Evolutionary conservation across 2,888 invertebrate genomes (phyloP), one percentile per base, ranked within the genome.

Genomic region (Pilophorus perplexus): DNA sequence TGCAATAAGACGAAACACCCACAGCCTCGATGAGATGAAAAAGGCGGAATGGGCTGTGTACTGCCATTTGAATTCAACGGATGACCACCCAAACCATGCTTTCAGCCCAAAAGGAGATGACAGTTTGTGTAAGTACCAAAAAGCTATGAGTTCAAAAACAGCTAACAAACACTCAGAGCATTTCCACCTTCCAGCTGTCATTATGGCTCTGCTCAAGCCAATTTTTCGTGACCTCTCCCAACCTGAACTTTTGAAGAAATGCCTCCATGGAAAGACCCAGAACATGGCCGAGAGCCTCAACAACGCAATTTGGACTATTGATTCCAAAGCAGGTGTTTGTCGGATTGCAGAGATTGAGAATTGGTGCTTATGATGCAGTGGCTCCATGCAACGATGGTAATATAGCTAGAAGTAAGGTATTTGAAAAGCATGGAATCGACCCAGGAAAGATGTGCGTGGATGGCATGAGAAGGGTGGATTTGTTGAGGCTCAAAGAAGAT

Each of bases 321-420:
- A 38, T 52, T 16, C 52, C 52, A 52, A 52, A 52, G 28, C n/a
- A 16, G 16, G 6, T 14, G 18, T 50, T 50, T 50, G 50, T 50
- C 25, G n/a, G 4, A 6, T 22, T 48, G 22, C n/a, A 48, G 12
- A 10, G 4, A 8, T 14, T 55, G 55, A 55, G 23, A 55, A 23
- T 28, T n/a, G 52, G 52, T 14, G 18, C 16, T 10, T 52, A 14
- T 28, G 14, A 25, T 28, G 52, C 57, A 10, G 18, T 42, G 22
- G 16, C 38, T 10, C 16, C 40, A 4, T 57, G 10, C 38, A 57
- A 57, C 25, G 12, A 57, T 22, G 57, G 57, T 23, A 57, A 57
- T 14, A 37, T 38, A 22, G 38, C 28, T 22, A 4, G 25, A 38
- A 38, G 57, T 20, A 22, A 38, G 22, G 14, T 57, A 22, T 33